Percentiles rank a stretch among this genome's conserved stretches.
These are phyloP conservation scores for Hipposideros armiger DNA, from an alignment of 2,113 vertebrate species.

Conservation along the genomic window DNA sequence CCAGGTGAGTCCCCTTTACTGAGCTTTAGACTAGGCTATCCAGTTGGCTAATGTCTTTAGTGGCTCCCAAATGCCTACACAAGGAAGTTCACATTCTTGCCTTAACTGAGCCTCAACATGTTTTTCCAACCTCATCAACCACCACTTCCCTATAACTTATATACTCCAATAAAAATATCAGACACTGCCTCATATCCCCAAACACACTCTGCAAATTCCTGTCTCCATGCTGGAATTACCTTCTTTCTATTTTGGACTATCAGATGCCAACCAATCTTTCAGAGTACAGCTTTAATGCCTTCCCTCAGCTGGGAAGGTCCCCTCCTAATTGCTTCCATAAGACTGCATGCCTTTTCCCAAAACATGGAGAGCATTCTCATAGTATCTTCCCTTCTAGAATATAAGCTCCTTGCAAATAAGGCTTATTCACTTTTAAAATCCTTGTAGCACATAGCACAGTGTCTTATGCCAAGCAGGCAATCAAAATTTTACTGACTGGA, in stretches of 20 bases:
- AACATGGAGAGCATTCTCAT: neutral
- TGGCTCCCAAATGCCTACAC: too few species aligned
- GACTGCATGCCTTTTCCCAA: neutral
- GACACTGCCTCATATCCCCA: neutral
- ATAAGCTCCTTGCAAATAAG: conserved; percentile 7
- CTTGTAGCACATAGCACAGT: neutral
- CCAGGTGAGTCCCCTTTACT: neutral
- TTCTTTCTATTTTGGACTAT: neutral
- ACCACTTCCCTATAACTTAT: neutral
- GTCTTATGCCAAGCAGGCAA: neutral
- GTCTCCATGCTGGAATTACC: neutral
- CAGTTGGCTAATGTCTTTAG: neutral
- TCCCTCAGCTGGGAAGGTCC: neutral
- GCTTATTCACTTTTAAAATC: neutral
- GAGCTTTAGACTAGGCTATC: neutral
- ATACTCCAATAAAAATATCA: neutral
- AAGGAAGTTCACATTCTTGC: neutral
- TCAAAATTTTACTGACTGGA: neutral
- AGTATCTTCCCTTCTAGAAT: neutral
- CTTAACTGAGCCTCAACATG: neutral
- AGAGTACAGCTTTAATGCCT: neutral
- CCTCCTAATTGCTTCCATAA: neutral
- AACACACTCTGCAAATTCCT: neutral
- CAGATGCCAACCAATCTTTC: neutral
- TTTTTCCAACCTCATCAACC: neutral